A percentile compares a stretch with the other conserved stretches of the same genome.
Conservation (phyloP, 2,797 vertebrate genomes). For the Botia kubotai region DNA sequence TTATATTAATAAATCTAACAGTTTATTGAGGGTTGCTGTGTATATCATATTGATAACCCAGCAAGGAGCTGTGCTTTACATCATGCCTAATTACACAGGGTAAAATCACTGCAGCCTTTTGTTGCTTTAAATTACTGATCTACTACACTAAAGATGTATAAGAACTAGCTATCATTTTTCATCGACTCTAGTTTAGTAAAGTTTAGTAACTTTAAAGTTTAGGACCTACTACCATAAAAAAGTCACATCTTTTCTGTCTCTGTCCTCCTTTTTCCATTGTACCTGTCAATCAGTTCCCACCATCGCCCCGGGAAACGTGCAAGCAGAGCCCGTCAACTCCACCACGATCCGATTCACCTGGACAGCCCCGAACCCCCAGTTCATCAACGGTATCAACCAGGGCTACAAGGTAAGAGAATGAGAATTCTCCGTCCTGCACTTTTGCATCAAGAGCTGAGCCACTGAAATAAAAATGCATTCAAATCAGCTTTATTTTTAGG, state of each 20-base stretch:
- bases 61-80: no score
- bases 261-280: constrained; percentile 43
- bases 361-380: constrained; percentile 96
- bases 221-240: constrained; percentile 27
- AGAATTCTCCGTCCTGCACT: constrained; percentile 7
- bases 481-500: background rate
- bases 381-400: constrained; percentile 99
- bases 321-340: constrained; percentile 90
- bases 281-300: constrained; percentile 86
- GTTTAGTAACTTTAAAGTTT: background rate
- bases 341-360: constrained; percentile 94
- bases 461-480: background rate
- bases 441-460: constrained; percentile 11
- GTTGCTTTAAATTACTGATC: no score
- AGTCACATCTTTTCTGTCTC: constrained; percentile 17
- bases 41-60: no score
- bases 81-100: no score
- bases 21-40: no score
- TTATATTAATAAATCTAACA: no score
- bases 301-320: constrained; percentile 90
- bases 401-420: constrained; percentile 90
- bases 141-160: no score
- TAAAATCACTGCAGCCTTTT: no score
- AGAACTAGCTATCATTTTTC: no score
- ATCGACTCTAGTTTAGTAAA: constrained; percentile 1